phyloP scores from a whole-genome alignment of 1,140 invertebrate species.

The Popillia japonica region DNA sequence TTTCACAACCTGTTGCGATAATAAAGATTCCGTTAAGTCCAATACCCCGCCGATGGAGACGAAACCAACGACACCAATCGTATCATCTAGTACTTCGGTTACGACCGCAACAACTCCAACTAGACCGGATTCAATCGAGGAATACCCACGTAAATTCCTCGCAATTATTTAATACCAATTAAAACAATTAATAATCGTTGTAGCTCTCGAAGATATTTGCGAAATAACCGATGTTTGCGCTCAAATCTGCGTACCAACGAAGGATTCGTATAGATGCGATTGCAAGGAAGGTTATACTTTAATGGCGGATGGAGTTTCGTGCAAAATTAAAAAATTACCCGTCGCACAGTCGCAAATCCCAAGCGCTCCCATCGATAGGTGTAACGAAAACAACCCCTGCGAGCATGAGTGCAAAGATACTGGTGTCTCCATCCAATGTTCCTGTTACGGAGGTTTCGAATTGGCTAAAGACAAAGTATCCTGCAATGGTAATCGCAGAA shows the following conservation, averaged over 20 bases:
- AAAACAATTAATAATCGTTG: constrained; percentile 46
- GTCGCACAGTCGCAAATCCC: neutral
- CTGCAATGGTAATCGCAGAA: constrained; percentile 60
- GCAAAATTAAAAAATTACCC: constrained; percentile 56
- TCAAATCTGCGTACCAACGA: constrained; percentile 74
- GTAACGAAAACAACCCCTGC: constrained; percentile 70
- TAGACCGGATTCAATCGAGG: neutral
- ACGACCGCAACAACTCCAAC: constrained; percentile 2
- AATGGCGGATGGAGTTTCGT: constrained; percentile 68
- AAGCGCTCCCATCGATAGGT: constrained; percentile 59
- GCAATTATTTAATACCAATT: neutral
- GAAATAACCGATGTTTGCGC: constrained; percentile 75
- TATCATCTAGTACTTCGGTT: constrained; percentile 37
- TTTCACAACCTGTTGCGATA: constrained; percentile 54
- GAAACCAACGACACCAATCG: constrained; percentile 44
- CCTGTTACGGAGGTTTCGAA: constrained; percentile 74
- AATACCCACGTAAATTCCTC: constrained; percentile 5
- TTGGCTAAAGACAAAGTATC: constrained; percentile 73
- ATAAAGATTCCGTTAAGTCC: constrained; percentile 39
- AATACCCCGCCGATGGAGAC: constrained; percentile 45
- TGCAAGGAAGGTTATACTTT: constrained; percentile 73
- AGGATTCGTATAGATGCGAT: constrained; percentile 75
- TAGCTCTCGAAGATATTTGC: constrained; percentile 69
- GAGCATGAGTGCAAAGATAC: constrained; percentile 72
- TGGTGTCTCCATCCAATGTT: constrained; percentile 68